Conservation (phyloP, 1,140 invertebrate genomes). For the Tenebrio molitor region DNA sequence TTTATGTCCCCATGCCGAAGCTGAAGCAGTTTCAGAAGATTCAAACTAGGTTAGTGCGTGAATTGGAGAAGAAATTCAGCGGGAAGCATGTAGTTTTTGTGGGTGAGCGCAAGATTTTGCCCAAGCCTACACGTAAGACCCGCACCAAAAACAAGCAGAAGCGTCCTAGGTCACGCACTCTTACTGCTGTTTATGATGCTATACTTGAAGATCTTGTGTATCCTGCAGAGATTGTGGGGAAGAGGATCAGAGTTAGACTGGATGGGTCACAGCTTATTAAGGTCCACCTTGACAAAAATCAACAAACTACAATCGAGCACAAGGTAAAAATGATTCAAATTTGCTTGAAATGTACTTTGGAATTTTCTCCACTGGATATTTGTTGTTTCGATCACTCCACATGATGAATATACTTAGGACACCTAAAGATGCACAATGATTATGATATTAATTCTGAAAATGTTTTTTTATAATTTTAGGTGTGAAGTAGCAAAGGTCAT, state of each 20-base stretch:
- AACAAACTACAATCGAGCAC: slow-evolving; percentile 99
- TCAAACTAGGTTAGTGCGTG: slow-evolving; percentile 94
- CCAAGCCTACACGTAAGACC: slow-evolving; percentile 97
- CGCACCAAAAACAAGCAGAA: slow-evolving; percentile 97
- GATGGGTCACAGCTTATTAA: slow-evolving; percentile 98
- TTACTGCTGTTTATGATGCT: slow-evolving; percentile 97
- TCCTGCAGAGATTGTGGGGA: slow-evolving; percentile 99
- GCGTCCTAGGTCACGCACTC: slow-evolving; percentile 92
- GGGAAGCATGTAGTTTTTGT: slow-evolving; percentile 99
- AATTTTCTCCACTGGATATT: no score
- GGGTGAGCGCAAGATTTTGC: slow-evolving; percentile 97
- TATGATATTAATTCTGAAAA: neutral
- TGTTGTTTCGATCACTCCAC: slow-evolving; percentile 9
- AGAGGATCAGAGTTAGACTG: slow-evolving; percentile 94
- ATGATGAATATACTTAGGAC: slow-evolving; percentile 31
- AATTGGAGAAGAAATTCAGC: slow-evolving; percentile 99
- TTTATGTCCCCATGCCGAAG: slow-evolving; percentile 99
- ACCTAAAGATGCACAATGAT: slow-evolving; percentile 28
- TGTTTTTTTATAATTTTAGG: neutral
- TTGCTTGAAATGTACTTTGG: no score
- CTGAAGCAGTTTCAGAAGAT: slow-evolving; percentile 98
- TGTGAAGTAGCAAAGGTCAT: neutral
- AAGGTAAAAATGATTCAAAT: slow-evolving; percentile 79
- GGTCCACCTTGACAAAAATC: slow-evolving; percentile 98
- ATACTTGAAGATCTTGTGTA: slow-evolving; percentile 98